Percentiles rank a stretch among this genome's conserved stretches.
Conservation (phyloP, 2,113 vertebrate species). For the Saguinus imperator region DNA sequence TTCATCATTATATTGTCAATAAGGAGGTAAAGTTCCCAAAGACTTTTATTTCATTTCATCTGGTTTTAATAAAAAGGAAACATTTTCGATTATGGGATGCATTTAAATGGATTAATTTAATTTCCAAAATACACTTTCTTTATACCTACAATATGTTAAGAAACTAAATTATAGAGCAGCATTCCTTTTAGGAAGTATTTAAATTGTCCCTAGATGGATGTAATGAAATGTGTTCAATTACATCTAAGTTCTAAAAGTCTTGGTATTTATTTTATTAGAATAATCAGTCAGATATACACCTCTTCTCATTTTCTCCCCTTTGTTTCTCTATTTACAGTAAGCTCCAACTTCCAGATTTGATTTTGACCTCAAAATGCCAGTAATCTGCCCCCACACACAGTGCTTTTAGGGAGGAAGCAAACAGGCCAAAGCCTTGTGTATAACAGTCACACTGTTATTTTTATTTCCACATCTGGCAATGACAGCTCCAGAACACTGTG, state of each 20-base stretch:
- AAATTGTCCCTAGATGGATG: not conserved
- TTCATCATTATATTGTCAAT: constrained; percentile 44
- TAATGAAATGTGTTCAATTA: constrained; percentile 67
- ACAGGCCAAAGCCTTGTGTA: constrained; percentile 76
- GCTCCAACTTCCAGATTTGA: constrained; percentile 79
- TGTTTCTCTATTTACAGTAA: constrained; percentile 82
- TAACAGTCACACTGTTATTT: constrained; percentile 73
- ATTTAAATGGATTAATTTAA: constrained; percentile 61
- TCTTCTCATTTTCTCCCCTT: constrained; percentile 64
- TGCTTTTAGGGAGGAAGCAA: constrained; percentile 77
- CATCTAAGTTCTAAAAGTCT: constrained; percentile 70
- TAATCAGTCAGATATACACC: constrained; percentile 74
- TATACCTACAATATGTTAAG: constrained; percentile 56
- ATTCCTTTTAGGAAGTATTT: constrained; percentile 46
- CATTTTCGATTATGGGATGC: constrained; percentile 45
- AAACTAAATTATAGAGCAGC: constrained; percentile 53
- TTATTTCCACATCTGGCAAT: constrained; percentile 81
- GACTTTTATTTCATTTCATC: constrained; percentile 48
- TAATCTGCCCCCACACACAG: constrained; percentile 79
- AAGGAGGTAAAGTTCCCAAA: constrained; percentile 41
- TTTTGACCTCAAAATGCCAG: constrained; percentile 82
- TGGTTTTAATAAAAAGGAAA: constrained; percentile 63
- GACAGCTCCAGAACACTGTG: constrained; percentile 63
- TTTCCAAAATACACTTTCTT: constrained; percentile 61
- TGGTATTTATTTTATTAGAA: constrained; percentile 82